These are phyloP conservation scores for Nilaparvata lugens DNA, from an alignment of 1,140 invertebrate genomes.

Conservation along the genomic window DNA sequence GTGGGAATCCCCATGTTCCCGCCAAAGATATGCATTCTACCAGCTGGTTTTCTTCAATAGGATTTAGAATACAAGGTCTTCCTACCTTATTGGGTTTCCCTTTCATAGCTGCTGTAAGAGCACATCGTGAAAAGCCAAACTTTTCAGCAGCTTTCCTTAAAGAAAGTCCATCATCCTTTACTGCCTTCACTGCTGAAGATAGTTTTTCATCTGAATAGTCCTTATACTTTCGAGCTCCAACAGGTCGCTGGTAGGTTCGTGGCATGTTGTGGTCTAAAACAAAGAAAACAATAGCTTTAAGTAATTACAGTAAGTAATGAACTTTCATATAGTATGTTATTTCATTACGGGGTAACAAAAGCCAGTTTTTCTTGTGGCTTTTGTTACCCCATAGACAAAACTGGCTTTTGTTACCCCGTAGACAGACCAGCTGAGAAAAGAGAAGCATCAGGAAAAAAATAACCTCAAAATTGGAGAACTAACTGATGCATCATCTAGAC, in stretches of 20 bases:
- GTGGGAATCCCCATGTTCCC: conserved; percentile 9
- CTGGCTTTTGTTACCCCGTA: too few relatives aligned
- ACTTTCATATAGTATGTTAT: too few relatives aligned
- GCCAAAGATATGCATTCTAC: conserved; percentile 6
- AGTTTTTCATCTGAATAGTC: too few relatives aligned
- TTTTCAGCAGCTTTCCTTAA: conserved; percentile 13
- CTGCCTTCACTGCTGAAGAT: too few relatives aligned
- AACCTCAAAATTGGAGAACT: too few relatives aligned
- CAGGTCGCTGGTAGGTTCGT: conserved; percentile 4
- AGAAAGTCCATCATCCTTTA: background rate
- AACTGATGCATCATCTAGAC: too few relatives aligned
- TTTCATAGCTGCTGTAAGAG: conserved; percentile 11
- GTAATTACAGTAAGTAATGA: conserved; percentile 6
- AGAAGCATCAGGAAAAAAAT: too few relatives aligned
- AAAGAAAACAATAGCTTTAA: background rate
- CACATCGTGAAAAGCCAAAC: conserved; percentile 10
- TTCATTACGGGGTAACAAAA: conserved; percentile 13
- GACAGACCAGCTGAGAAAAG: too few relatives aligned
- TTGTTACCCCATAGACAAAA: too few relatives aligned
- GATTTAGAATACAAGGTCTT: conserved; percentile 1
- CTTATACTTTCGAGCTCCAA: conserved; percentile 11
- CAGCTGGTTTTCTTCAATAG: conserved; percentile 13
- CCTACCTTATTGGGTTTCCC: conserved; percentile 7
- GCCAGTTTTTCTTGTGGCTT: conserved; percentile 1
- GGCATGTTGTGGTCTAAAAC: too few relatives aligned